phyloP scores from a whole-genome alignment of 2,888 invertebrate genomes.

The Papilio gigon region DNA sequence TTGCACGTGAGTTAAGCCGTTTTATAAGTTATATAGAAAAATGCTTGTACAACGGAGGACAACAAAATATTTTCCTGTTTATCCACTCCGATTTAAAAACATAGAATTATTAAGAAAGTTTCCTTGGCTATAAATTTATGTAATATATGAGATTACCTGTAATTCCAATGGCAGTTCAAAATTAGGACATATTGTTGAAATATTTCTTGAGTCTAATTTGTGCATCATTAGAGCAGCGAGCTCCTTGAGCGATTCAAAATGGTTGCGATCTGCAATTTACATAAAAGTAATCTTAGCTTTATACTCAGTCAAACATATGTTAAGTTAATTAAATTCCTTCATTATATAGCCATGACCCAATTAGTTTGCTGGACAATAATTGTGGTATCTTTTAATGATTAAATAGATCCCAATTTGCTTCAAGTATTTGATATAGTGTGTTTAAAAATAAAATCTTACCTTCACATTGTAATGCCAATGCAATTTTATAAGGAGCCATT shows the following conservation, averaged over 20 bases:
- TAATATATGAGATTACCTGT: constrained; percentile 55
- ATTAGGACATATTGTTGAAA: constrained; percentile 65
- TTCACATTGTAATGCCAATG: constrained; percentile 80
- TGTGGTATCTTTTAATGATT: not conserved
- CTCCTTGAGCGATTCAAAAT: constrained; percentile 54
- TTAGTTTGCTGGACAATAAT: not conserved
- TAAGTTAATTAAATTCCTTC: not conserved
- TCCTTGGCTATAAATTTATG: not conserved
- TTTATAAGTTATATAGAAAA: no score
- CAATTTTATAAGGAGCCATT: constrained; percentile 89
- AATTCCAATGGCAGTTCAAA: constrained; percentile 56
- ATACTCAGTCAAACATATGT: constrained; percentile 2
- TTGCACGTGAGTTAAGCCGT: no score
- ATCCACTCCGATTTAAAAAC: no score
- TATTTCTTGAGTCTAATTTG: constrained; percentile 57
- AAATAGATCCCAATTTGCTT: not conserved
- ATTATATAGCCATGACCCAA: not conserved
- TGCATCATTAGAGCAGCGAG: constrained; percentile 60
- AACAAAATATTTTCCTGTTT: no score
- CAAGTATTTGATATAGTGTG: not conserved
- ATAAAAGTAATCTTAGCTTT: not conserved
- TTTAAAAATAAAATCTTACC: constrained; percentile 53
- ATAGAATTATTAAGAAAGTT: not conserved
- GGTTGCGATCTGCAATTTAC: constrained; percentile 52
- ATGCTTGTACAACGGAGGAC: no score